phyloP scores from a whole-genome alignment of 2,888 invertebrate genomes.

The Acronicta aceris region DNA sequence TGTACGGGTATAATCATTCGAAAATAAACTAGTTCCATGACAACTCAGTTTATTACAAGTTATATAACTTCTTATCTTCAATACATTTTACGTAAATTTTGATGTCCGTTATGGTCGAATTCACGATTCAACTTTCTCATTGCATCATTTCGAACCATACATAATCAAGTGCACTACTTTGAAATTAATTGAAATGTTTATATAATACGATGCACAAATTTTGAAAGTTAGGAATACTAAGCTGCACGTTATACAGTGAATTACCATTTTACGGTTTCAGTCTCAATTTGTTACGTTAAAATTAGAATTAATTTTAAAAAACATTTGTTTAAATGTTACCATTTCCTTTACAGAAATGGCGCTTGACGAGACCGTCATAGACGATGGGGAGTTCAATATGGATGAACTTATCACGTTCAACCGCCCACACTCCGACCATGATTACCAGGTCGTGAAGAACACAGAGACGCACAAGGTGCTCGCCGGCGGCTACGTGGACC shows the following conservation, averaged over 20 bases:
- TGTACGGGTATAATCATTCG: not conserved
- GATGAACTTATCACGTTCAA: slow-evolving; percentile 90
- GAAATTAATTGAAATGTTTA: slow-evolving; percentile 33
- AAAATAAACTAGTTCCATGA: slow-evolving; percentile 14
- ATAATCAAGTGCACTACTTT: slow-evolving; percentile 45
- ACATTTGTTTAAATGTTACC: slow-evolving; percentile 6
- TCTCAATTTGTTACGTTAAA: not conserved
- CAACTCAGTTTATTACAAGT: slow-evolving; percentile 26
- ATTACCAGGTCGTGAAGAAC: slow-evolving; percentile 83
- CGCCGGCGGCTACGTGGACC: slow-evolving; percentile 86
- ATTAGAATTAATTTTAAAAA: not conserved
- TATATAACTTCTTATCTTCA: slow-evolving; percentile 30
- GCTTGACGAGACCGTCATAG: slow-evolving; percentile 85
- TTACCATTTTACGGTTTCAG: slow-evolving; percentile 12
- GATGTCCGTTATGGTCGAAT: slow-evolving; percentile 47
- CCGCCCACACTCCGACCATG: slow-evolving; percentile 84
- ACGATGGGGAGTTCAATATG: slow-evolving; percentile 90
- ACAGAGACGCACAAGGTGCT: slow-evolving; percentile 67
- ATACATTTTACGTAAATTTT: slow-evolving; percentile 46
- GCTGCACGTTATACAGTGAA: slow-evolving; percentile 1
- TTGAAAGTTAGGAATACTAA: slow-evolving; percentile 24
- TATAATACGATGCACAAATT: slow-evolving; percentile 39
- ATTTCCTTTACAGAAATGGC: slow-evolving; percentile 73
- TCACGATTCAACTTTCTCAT: slow-evolving; percentile 52
- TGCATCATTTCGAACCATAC: slow-evolving; percentile 44